Conservation (phyloP, 2,797 vertebrate genomes). For the Moxostoma hubbsi region DNA sequence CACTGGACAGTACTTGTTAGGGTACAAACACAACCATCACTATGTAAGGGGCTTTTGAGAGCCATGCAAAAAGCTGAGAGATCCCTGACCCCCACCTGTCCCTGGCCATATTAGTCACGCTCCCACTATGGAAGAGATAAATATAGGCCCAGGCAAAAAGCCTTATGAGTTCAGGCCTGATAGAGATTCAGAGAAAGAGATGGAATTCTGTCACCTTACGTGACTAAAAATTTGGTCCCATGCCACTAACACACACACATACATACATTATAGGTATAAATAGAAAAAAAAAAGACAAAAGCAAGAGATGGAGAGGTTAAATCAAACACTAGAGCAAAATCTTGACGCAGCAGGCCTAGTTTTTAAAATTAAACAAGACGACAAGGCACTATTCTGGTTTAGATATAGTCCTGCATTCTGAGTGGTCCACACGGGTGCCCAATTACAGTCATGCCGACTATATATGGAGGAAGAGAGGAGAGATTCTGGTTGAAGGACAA, state of each 20-base stretch:
- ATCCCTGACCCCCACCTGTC: constrained; percentile 74
- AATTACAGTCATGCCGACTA: constrained; percentile 44
- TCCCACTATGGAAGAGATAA: constrained; percentile 74
- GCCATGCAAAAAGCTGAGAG: constrained; percentile 68
- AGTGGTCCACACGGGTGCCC: constrained; percentile 30
- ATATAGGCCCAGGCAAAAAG: constrained; percentile 78
- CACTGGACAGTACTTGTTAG: constrained; percentile 71
- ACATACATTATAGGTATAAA: neutral
- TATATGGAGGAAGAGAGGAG: constrained; percentile 47
- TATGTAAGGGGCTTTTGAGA: constrained; percentile 74
- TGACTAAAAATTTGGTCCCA: constrained; percentile 47
- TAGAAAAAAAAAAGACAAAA: neutral
- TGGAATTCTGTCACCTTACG: constrained; percentile 47
- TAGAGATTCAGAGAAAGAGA: constrained; percentile 13
- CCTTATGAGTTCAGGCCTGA: constrained; percentile 64
- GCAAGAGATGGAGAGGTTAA: neutral
- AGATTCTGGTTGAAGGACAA: neutral
- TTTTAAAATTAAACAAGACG: constrained; percentile 5
- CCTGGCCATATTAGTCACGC: constrained; percentile 79
- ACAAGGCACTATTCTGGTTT: neutral
- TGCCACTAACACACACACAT: neutral
- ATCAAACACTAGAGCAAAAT: neutral
- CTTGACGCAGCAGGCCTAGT: neutral
- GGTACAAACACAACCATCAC: constrained; percentile 75
- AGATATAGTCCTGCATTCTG: neutral